Evolutionary conservation across 2,113 vertebrate species (phyloP), one percentile per base, ranked within the genome.

Genomic region (Erinaceus europaeus): DNA sequence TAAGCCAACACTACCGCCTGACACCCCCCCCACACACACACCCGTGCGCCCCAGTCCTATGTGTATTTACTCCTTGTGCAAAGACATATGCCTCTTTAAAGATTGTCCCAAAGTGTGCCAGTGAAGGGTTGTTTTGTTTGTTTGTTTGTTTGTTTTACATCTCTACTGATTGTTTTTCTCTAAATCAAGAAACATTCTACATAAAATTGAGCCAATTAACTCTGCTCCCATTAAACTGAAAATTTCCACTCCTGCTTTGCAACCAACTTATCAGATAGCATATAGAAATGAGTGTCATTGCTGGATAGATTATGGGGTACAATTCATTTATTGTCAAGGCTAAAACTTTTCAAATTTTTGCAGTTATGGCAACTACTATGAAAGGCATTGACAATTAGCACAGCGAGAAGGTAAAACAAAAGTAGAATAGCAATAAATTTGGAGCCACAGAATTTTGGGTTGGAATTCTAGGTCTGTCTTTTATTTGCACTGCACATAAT

Each of bases 211-310:
- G 6, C 4, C 59, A 57, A 42, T 29, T 36, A 5, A 50, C n/a
- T 29, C n/a, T 81, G 27, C 55, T 4, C 5, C 23, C 59, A 29
- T 73, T 9, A 53, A 55, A 52, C 2, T 67, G 42, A 61, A 84
- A 40, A 61, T 53, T 80, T 90, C 77, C 36, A 40, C 36, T 88
- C 34, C 27, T 55, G 21, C 32, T 71, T 89, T 84, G 55, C 59
- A 89, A 68, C 13, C 84, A 15, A 29, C 57, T 88, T 64, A 46
- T 90, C 64, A 74, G 32, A 29, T 73, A 89, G 57, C 72, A 92
- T 57, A n/a, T 34, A n/a, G 34, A 83, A 90, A n/a, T 80, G 34
- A 74, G 44, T 68, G n/a, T n/a, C n/a, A n/a, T 89, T 32, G 38
- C 82, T 21, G 5, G 29, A n/a, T 62, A 69, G 68, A 10, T 3